A percentile compares a stretch with the other conserved stretches of the same genome.
phyloP scores from a whole-genome alignment of 2,113 vertebrate genomes.

The Paratilapia polleni region DNA sequence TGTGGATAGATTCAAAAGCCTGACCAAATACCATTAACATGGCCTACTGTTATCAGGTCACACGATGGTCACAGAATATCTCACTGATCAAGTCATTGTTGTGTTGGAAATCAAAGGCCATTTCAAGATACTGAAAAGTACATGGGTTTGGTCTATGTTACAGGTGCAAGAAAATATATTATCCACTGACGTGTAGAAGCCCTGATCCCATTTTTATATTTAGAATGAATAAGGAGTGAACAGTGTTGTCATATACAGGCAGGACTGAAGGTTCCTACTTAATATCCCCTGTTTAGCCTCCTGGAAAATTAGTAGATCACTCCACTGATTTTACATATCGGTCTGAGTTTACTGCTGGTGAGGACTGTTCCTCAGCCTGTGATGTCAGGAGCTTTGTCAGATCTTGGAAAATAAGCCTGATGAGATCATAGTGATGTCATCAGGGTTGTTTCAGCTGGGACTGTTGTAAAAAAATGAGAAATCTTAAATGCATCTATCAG shows the following conservation, averaged over 20 bases:
- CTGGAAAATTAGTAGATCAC: background rate
- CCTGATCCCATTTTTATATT: background rate
- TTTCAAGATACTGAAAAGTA: background rate
- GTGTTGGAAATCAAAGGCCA: background rate
- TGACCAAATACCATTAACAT: too few relatives aligned
- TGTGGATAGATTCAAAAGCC: too few relatives aligned
- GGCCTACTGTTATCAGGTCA: too few relatives aligned
- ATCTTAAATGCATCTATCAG: too few relatives aligned
- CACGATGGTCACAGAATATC: too few relatives aligned
- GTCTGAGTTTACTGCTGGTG: background rate
- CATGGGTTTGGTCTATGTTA: background rate
- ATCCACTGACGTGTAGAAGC: too few relatives aligned
- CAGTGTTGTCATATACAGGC: background rate
- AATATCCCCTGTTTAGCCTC: background rate
- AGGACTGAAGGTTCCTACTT: background rate
- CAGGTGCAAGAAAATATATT: background rate
- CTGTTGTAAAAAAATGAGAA: too few relatives aligned
- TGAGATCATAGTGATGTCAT: too few relatives aligned
- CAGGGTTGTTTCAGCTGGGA: too few relatives aligned
- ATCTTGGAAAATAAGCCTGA: too few relatives aligned
- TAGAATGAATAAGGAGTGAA: conserved; percentile 9
- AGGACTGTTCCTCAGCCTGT: background rate
- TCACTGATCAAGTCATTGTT: too few relatives aligned
- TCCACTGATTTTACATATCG: background rate
- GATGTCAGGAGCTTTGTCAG: background rate